These are phyloP conservation scores for Romanogobio albipinnatus DNA, from an alignment of 2,113 vertebrate species.

Conservation along the genomic window DNA sequence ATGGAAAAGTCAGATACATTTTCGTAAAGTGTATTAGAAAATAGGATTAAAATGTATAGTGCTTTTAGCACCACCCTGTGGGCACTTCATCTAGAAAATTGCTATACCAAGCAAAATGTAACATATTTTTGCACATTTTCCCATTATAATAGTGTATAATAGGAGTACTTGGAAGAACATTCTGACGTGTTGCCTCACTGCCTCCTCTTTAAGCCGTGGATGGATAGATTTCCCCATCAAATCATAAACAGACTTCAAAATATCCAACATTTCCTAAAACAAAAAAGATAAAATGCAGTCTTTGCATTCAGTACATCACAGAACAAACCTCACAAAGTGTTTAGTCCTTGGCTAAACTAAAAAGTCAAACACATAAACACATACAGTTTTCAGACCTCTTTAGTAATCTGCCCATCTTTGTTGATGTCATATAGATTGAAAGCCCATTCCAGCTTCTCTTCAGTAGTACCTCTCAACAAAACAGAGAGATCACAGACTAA, in stretches of 20 bases:
- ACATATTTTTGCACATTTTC: not conserved
- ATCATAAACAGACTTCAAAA: constrained; percentile 95
- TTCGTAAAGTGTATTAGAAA: no score
- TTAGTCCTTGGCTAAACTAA: constrained; percentile 7
- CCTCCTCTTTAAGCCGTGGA: constrained; percentile 85
- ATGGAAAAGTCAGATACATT: no score
- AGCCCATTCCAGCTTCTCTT: constrained; percentile 93
- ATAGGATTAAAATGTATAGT: no score
- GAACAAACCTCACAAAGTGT: not conserved
- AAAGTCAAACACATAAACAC: not conserved
- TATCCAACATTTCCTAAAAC: constrained; percentile 94
- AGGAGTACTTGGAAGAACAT: constrained; percentile 89
- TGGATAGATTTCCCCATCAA: constrained; percentile 96
- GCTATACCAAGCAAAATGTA: not conserved
- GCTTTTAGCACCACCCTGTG: not conserved
- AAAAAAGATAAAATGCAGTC: not conserved
- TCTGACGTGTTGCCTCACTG: constrained; percentile 89
- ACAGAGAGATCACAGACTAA: constrained; percentile 90
- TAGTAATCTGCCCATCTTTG: constrained; percentile 96
- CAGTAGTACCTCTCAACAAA: constrained; percentile 88
- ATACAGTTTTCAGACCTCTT: constrained; percentile 79
- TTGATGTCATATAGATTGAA: constrained; percentile 96
- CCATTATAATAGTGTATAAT: not conserved
- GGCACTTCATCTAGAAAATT: not conserved
- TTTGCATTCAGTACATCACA: not conserved